Base-by-base conservation (phyloP, 2,888 invertebrate genomes). In the Odontocerum albicorne region DNA sequence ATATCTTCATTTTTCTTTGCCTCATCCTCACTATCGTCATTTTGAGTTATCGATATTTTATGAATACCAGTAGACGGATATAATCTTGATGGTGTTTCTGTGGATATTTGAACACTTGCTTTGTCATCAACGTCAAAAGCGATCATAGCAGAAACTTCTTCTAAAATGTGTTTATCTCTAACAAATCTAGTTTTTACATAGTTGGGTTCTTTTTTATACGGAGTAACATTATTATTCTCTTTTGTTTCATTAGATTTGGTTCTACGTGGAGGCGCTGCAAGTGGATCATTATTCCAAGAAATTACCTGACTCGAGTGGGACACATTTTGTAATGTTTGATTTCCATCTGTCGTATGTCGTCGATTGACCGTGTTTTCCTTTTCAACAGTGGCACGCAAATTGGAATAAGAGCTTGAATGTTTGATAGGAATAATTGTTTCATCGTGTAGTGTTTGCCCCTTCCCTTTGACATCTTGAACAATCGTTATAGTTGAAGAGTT, bases 131-230 rank as follows among this genome's bases (percentile, higher is more conserved):
- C 39, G 6, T 61, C 58, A 35, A 57, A 49, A 6, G 52, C 39
- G 35, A 53, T 46, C 21, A 45, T 55, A 2, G 45, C 39, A 3
- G 50, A 49, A 15, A 53, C 54, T 16, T 61, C 58, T 21, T 58
- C 47, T n/a, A 55, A 27, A 15, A 44, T 44, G n/a, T 40, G 38
- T 43, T 75, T 76, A 51, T 71, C 75, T 21, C 77, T 68, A 27
- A 78, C 65, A 66, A 78, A 78, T 17, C 78, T 68, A 19, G 78
- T 76, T 67, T 78, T 78, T 0, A 78, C 77, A 49, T 78, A 78
- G 62, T 76, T 78, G 55, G 61, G 56, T 38, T 61, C 61, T 38
- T 75, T 75, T 65, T 77, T 78, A 58, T 74, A 74, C 20, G 72
- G 67, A 64, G 75, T 42, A 20, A 8, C 72, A 7, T 72, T 67